Percentiles rank a stretch among this genome's conserved stretches.
Conservation (phyloP, 2,797 vertebrate genomes). For the Eulemur rubriventer region DNA sequence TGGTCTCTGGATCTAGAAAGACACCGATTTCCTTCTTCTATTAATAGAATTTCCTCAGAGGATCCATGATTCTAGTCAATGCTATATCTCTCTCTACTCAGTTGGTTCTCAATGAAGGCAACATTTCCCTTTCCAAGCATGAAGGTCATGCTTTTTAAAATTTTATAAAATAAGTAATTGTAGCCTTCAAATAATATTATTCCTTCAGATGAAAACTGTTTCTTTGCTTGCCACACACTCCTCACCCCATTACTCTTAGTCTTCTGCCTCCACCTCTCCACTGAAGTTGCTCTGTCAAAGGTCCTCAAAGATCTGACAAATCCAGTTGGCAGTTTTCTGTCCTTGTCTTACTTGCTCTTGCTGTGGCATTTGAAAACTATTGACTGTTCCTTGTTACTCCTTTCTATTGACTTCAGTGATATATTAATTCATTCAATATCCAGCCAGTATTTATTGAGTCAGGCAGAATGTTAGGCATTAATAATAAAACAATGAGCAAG, state of each 20-base stretch:
- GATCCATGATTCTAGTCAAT: not conserved
- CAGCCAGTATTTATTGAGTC: not conserved
- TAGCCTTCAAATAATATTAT: not conserved
- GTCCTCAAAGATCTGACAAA: not conserved
- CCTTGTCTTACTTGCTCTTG: not conserved
- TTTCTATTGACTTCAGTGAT: not conserved
- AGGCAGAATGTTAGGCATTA: not conserved
- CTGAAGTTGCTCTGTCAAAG: not conserved
- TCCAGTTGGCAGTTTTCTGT: not conserved
- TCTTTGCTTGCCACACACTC: not conserved
- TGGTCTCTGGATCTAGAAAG: not conserved
- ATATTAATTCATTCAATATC: not conserved
- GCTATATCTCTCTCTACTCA: not conserved
- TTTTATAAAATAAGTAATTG: not conserved
- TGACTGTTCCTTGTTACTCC: not conserved
- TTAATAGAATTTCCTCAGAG: not conserved
- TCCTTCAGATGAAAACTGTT: not conserved
- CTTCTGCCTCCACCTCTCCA: not conserved
- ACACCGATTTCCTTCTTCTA: not conserved
- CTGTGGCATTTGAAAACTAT: not conserved
- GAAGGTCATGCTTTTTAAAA: not conserved
- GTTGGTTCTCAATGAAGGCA: not conserved
- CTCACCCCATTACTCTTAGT: not conserved
- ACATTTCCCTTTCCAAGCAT: not conserved
- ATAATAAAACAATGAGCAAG: not conserved